phyloP scores from a whole-genome alignment of 2,888 invertebrate species.

The Eueremaeus valkanovi region DNA sequence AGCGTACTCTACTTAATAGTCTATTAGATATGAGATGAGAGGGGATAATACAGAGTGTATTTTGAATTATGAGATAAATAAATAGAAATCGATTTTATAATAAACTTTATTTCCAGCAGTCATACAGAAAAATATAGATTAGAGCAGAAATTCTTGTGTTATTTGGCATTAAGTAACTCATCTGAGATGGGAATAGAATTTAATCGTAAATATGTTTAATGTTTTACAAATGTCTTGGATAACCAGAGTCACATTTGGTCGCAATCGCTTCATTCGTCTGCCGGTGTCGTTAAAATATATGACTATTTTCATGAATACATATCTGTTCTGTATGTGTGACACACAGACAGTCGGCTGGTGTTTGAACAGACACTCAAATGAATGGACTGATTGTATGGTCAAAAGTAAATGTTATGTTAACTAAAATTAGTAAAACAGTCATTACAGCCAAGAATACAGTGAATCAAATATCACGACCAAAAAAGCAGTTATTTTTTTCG shows the following conservation, averaged over 20 bases:
- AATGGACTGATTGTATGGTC: not conserved
- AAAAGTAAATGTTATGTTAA: conserved; percentile 3
- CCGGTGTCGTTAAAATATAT: too few species aligned
- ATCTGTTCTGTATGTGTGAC: too few species aligned
- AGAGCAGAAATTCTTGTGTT: too few species aligned
- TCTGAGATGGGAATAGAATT: too few species aligned
- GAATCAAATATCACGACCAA: not conserved
- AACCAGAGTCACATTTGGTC: too few species aligned
- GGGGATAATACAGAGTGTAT: not conserved
- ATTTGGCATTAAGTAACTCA: too few species aligned
- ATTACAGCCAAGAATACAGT: not conserved
- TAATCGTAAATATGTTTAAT: too few species aligned
- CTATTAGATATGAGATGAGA: too few species aligned
- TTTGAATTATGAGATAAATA: not conserved
- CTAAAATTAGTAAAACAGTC: not conserved
- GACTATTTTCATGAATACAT: too few species aligned
- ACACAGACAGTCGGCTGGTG: not conserved
- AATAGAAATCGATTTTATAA: not conserved
- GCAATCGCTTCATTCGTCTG: too few species aligned
- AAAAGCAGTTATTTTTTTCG: not conserved
- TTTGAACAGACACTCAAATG: not conserved
- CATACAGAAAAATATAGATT: too few species aligned
- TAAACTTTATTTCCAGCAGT: not conserved
- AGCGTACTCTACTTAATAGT: not conserved
- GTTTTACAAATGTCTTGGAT: too few species aligned